These are phyloP conservation scores for Dendrocopos noguchii DNA, from an alignment of 2,113 vertebrate genomes.

Conservation along the genomic window DNA sequence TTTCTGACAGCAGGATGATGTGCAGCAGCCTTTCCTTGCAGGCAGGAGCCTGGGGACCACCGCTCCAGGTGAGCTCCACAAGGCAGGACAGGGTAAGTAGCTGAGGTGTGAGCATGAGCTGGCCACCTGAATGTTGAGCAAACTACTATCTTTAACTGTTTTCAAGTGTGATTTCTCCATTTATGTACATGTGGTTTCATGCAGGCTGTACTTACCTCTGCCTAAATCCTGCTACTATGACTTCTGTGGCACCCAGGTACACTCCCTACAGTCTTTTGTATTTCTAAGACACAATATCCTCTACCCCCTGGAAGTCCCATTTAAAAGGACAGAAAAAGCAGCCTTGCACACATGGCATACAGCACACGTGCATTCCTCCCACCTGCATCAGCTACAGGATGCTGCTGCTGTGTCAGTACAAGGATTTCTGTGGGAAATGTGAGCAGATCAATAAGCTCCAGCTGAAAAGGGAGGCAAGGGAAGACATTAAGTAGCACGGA, in stretches of 20 bases:
- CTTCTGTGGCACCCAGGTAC: background rate
- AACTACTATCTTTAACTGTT: background rate
- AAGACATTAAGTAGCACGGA: background rate
- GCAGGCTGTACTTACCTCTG: background rate
- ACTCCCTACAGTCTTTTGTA: background rate
- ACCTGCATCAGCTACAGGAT: background rate
- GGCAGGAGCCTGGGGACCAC: background rate
- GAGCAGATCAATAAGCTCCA: background rate
- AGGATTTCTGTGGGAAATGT: background rate
- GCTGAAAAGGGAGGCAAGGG: background rate
- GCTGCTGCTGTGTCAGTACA: background rate
- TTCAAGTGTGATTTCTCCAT: background rate
- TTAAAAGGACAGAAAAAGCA: background rate
- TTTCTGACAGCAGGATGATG: background rate
- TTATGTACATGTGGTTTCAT: background rate
- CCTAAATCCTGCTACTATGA: rapidly evolving
- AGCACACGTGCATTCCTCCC: background rate
- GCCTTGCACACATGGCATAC: background rate
- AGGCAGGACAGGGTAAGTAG: background rate
- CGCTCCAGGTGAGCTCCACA: background rate
- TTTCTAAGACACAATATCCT: background rate
- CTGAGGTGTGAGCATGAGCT: background rate
- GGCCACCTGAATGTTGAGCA: background rate
- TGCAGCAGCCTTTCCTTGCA: background rate
- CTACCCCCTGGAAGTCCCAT: no score